Evolutionary conservation across 2,888 invertebrate species (phyloP), one percentile per base, ranked within the genome.

Genomic region (Ormyrus labotus): DNA sequence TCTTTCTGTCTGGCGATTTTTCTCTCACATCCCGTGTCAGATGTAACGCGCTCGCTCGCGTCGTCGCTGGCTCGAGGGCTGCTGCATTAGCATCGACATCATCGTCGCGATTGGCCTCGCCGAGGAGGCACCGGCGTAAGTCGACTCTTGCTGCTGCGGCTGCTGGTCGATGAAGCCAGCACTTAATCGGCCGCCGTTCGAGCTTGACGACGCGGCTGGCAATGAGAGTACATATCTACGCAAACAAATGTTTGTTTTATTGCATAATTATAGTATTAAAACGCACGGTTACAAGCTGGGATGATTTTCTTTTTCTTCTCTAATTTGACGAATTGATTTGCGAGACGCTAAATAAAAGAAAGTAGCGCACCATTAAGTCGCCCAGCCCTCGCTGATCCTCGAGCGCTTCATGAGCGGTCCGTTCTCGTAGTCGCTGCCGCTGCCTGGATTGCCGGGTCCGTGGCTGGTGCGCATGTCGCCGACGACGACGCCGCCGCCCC

Each of bases 381-480:
- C 94, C 98, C 98, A 98, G 83, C 96, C 95, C 90, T 98, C 98
- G 77, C 94, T 93, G 90, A 98, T 94, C 91, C 98, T 95, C 88
- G 96, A 95, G 90, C 97, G 94, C 92, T 98, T 98, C 91, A 95
- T 93, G 86, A 93, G 91, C 84, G 93, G 94, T 63, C 93, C 93
- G 77, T 92, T 92, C 89, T 95, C 95, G 86, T 95, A 95, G 85
- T 95, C 94, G 84, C 91, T 91, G 84, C 92, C 90, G 34, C 87
- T 87, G 11, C 89, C 89, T 11, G 83, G 83, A 13, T 84, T 87
- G 50, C 92, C 88, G 67, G 88, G 87, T 68, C 89, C 86, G 88
- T 93, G 93, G 81, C 88, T 88, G 63, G 90, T 89, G 91, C 93
- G 92, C 86, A 93, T 93, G 87, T 93, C 93, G 86, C 92, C 92